Evolutionary conservation across 1,140 invertebrate species (phyloP).

Genomic region (Tetramorium parvispinum): DNA sequence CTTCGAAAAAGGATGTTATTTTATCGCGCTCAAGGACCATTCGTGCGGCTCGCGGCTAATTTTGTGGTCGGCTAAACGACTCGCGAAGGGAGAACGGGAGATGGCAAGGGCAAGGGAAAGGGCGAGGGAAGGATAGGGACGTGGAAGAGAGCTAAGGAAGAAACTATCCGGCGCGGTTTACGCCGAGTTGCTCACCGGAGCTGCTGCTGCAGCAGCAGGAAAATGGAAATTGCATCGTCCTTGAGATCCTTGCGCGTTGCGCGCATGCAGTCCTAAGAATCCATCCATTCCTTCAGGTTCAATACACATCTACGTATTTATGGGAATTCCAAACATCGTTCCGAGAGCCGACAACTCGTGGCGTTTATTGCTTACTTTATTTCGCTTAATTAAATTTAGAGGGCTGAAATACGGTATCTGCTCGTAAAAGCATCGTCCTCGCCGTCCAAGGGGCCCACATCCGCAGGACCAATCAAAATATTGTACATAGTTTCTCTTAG

Average conservation of each 20-base stretch:
- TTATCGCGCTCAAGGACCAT: constrained; percentile 72
- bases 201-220: constrained; percentile 70
- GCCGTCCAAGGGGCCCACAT: neutral
- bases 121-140: constrained; percentile 51
- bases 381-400: constrained; percentile 49
- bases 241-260: constrained; percentile 72
- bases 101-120: neutral
- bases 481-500: neutral
- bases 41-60: constrained; percentile 71
- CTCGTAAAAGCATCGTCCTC: constrained; percentile 7
- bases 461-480: neutral
- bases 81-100: constrained; percentile 60
- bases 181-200: constrained; percentile 11
- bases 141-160: constrained; percentile 62
- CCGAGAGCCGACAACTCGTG: neutral
- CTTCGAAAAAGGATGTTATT: constrained; percentile 74
- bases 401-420: neutral
- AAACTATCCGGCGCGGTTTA: constrained; percentile 66
- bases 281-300: constrained; percentile 29
- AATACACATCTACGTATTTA: constrained; percentile 45
- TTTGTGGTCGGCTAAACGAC: constrained; percentile 78
- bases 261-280: constrained; percentile 60
- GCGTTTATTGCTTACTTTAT: constrained; percentile 38
- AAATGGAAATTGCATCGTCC: constrained; percentile 76
- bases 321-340: constrained; percentile 34